A percentile compares a stretch with the other conserved stretches of the same genome.
phyloP scores from a whole-genome alignment of 1,140 invertebrate genomes.

The Muscidifurax raptorellus region DNA sequence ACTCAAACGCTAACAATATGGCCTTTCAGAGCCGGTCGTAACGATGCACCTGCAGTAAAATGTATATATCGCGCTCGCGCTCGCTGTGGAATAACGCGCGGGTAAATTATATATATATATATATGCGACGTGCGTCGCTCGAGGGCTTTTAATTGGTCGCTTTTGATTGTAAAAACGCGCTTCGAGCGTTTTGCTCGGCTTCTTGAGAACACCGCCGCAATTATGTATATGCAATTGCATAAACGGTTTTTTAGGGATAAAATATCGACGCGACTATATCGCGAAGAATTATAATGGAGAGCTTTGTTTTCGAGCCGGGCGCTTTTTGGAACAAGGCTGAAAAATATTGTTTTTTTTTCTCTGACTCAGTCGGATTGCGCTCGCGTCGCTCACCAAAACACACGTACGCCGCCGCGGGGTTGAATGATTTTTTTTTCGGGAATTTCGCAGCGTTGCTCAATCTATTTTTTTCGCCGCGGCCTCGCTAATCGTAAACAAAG shows the following conservation, averaged over 20 bases:
- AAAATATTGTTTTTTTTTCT: neutral
- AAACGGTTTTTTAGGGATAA: neutral
- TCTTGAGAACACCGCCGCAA: neutral
- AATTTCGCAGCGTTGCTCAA: slow-evolving; percentile 20
- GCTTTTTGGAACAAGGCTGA: neutral
- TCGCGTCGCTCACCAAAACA: neutral
- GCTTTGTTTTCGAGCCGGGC: neutral
- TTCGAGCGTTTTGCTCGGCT: neutral
- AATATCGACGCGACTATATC: neutral
- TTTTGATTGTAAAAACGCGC: neutral
- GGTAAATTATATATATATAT: slow-evolving; percentile 27
- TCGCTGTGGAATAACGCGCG: neutral
- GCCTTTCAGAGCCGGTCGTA: slow-evolving; percentile 23
- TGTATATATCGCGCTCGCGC: neutral
- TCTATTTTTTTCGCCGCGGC: slow-evolving; percentile 14
- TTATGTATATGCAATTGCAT: neutral
- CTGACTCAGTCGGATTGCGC: too few species aligned
- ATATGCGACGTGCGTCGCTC: neutral
- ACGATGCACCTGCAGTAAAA: slow-evolving; percentile 27
- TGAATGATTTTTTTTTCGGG: slow-evolving; percentile 18
- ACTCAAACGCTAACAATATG: slow-evolving; percentile 24
- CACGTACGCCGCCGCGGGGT: neutral
- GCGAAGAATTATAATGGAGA: neutral
- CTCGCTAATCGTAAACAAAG: slow-evolving; percentile 4
- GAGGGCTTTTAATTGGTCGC: slow-evolving; percentile 11